Evolutionary conservation across 2,888 invertebrate genomes (phyloP), one percentile per base, ranked within the genome.

Genomic region (Thyatira batis): DNA sequence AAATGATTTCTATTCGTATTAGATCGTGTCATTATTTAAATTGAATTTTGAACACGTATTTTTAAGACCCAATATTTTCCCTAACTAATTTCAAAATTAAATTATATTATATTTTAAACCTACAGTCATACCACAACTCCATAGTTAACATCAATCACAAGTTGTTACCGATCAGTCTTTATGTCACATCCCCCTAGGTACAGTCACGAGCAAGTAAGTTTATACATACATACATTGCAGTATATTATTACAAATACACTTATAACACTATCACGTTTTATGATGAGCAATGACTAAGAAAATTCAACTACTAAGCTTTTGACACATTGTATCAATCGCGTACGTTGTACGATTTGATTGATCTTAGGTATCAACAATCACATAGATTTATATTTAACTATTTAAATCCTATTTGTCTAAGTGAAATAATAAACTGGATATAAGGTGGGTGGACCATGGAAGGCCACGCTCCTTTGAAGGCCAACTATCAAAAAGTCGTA

Each of bases 131-230:
- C 81, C 84, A 77, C 71, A 65, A 78, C 74, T 78, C 76, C 77
- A 63, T 73, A 73, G 60, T 71, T 75, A 70, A 67, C 75, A 72
- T 73, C 80, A 76, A 86, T 88, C 89, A 86, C 89, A 88, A 89
- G 90, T 77, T 89, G 86, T 87, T 87, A 73, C 82, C 90, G 69
- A 76, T 84, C 89, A 91, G 90, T 91, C 89, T 89, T 89, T 60
- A 65, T 71, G 61, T 69, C 74, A 69, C 78, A 78, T 78, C 81
- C 85, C 80, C 77, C 57, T 61, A 69, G 58, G 57, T 57, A 63
- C 58, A 57, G 49, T 57, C 54, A 51, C 48, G 27, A 8, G 48
- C 27, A 17, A 46, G 21, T 46, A 46, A 23, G 21, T 45, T 17
- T 46, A 27, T 20, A 46, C 20, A 27, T 20, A 13, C 13, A 6